Conservation (phyloP, 2,113 vertebrate species). For the Dolichallabes microphthalmus region DNA sequence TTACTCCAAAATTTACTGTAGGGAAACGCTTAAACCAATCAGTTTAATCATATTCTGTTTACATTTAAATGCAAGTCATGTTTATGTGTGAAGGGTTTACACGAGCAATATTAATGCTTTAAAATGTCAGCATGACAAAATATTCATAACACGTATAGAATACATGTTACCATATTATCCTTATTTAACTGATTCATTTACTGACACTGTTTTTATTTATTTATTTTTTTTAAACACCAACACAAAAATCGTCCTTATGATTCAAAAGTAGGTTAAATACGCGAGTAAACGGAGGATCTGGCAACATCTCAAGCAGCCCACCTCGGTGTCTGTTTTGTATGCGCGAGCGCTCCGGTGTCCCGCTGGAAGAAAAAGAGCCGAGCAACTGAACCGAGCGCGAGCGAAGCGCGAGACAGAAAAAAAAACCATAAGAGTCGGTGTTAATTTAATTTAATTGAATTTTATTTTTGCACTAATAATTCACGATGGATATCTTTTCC, state of each 20-base stretch:
- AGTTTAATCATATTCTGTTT: no score
- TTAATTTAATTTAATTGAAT: background rate
- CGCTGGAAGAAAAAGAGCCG: slow-evolving; percentile 20
- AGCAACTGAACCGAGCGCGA: background rate
- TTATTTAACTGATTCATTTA: background rate
- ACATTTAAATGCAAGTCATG: background rate
- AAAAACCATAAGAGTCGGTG: background rate
- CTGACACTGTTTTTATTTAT: background rate
- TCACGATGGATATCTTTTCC: slow-evolving; percentile 16
- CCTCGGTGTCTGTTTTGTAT: slow-evolving; percentile 19
- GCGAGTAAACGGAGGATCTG: background rate
- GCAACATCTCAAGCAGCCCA: background rate
- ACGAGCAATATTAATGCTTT: background rate
- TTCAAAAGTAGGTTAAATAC: background rate
- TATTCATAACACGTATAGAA: background rate
- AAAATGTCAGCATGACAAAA: background rate
- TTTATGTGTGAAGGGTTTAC: background rate
- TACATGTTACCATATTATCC: background rate
- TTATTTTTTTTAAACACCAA: background rate
- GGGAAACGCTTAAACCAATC: no score
- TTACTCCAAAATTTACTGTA: background rate
- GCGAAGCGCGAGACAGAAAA: background rate
- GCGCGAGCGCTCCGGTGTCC: slow-evolving; percentile 25
- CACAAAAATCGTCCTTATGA: background rate
- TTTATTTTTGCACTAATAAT: background rate